These are phyloP conservation scores for Ceratitis capitata DNA, from an alignment of 1,140 invertebrate genomes.

Conservation along the genomic window DNA sequence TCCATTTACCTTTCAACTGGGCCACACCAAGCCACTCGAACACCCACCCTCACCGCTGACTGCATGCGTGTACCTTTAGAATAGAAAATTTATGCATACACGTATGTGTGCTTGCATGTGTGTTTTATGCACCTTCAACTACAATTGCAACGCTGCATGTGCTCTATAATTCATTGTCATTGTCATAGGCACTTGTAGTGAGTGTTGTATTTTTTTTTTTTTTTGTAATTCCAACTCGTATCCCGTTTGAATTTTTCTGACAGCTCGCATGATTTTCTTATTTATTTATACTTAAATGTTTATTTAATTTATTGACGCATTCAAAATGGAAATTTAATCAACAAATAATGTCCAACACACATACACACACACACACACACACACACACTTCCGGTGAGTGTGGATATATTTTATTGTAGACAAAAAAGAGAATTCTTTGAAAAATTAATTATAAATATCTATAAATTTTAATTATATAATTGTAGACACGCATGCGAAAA, in stretches of 20 bases:
- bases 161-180: conserved; percentile 1
- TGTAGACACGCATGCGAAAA: neutral
- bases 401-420: neutral
- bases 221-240: neutral
- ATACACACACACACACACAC: neutral
- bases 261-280: conserved; percentile 15
- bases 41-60: neutral
- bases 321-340: neutral
- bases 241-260: neutral
- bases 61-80: too few relatives aligned
- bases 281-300: conserved; percentile 32
- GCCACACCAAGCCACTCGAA: neutral
- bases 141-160: neutral
- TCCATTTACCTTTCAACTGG: conserved; percentile 28
- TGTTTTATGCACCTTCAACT: neutral
- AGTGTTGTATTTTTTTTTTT: neutral
- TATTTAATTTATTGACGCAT: neutral
- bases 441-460: conserved; percentile 16
- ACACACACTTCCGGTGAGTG: neutral
- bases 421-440: neutral
- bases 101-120: neutral
- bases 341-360: neutral
- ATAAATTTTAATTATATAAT: conserved; percentile 22
- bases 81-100: too few relatives aligned
- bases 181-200: neutral